phyloP scores from a whole-genome alignment of 1,140 invertebrate genomes.

The Hormaphis cornu region DNA sequence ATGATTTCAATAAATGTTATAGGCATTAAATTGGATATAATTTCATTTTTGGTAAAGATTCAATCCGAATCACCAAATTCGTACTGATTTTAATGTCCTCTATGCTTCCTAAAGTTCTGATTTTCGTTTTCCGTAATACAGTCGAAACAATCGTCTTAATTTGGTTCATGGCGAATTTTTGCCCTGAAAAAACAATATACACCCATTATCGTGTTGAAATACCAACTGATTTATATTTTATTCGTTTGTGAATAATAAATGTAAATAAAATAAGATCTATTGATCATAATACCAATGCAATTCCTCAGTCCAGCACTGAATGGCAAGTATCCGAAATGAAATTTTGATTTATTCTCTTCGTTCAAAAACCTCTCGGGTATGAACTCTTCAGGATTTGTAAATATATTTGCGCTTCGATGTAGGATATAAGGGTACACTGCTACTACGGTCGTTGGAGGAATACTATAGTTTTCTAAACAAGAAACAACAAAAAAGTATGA shows the following conservation, averaged over 20 bases:
- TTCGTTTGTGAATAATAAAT: background rate
- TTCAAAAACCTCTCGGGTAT: slow-evolving; percentile 65
- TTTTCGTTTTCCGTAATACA: slow-evolving; percentile 46
- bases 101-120: slow-evolving; percentile 37
- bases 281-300: slow-evolving; percentile 53
- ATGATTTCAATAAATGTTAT: too few relatives aligned
- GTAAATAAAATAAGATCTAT: background rate
- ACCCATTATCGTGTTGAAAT: too few relatives aligned
- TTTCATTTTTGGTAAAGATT: background rate
- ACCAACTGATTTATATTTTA: background rate
- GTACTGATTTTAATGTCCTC: background rate
- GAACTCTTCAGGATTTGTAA: slow-evolving; percentile 62
- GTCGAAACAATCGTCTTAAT: slow-evolving; percentile 46
- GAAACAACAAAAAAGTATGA: background rate
- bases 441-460: slow-evolving; percentile 44
- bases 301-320: slow-evolving; percentile 66
- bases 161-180: slow-evolving; percentile 46
- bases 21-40: background rate
- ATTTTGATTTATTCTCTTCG: slow-evolving; percentile 44
- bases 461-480: slow-evolving; percentile 44
- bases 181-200: slow-evolving; percentile 41
- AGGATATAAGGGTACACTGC: slow-evolving; percentile 48
- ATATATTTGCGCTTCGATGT: slow-evolving; percentile 57
- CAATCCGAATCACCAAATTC: background rate
- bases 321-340: slow-evolving; percentile 53